Conservation (phyloP, 2,888 invertebrate genomes). For the Macrosoma leucophasiata region DNA sequence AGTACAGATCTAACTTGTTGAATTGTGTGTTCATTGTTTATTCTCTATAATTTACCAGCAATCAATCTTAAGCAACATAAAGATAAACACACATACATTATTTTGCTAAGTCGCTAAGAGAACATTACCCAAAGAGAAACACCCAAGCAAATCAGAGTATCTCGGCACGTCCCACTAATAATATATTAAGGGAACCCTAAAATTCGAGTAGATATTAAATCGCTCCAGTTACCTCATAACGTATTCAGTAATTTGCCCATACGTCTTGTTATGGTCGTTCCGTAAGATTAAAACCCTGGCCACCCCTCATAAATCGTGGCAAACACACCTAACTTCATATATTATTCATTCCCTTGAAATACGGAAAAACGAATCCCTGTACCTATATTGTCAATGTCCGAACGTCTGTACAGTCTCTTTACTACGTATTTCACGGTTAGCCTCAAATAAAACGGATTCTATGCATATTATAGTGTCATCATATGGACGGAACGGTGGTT, state of each 20-base stretch:
- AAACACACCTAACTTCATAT: conserved; percentile 52
- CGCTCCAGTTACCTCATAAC: conserved; percentile 56
- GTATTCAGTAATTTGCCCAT: conserved; percentile 71
- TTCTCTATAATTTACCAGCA: too few relatives aligned
- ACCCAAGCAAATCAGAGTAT: conserved; percentile 1
- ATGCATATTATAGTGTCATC: conserved; percentile 73
- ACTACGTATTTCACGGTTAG: conserved; percentile 48
- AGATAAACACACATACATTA: too few relatives aligned
- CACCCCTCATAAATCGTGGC: conserved; percentile 71
- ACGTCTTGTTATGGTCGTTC: conserved; percentile 71
- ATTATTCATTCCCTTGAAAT: conserved; percentile 59
- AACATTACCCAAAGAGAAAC: background rate
- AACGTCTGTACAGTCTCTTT: conserved; percentile 29
- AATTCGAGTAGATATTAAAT: conserved; percentile 63
- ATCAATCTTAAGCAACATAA: too few relatives aligned
- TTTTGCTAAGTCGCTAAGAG: too few relatives aligned
- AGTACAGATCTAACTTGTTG: too few relatives aligned
- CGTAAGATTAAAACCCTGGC: conserved; percentile 67
- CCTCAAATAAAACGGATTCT: conserved; percentile 67
- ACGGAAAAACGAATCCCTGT: conserved; percentile 58
- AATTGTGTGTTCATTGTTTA: too few relatives aligned
- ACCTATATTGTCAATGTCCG: conserved; percentile 53
- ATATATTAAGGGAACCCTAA: conserved; percentile 33
- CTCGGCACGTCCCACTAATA: conserved; percentile 16
- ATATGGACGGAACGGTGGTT: conserved; percentile 57